Evolutionary conservation across 2,797 vertebrate genomes (phyloP), one percentile per base, ranked within the genome.

Genomic region (Vipera latastei): DNA sequence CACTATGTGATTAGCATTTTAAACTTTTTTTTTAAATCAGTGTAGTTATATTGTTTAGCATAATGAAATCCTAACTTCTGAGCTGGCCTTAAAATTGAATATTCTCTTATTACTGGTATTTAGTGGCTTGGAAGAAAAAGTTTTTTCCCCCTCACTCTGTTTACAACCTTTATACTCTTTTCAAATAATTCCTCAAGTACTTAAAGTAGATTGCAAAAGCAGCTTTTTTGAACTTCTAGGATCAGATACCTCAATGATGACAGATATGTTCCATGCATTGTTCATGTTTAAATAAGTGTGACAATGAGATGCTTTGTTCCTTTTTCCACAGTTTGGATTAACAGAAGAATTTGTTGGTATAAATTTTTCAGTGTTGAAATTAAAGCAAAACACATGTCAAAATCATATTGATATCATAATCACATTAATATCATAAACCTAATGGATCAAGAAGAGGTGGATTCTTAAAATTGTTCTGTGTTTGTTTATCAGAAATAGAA

Each of bases 401-500:
- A 92, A 32, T 91, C 26, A 32, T 38, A 78, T 55, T 55, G 73
- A 69, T 12, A 51, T 20, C 51, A 63, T 48, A 88, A 59, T 88
- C 38, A 32, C 26, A 78, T 56, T 56, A 60, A 69, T 12, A 25
- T 48, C 38, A 85, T 59, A 13, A 51, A 59, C 22, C 55, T 2
- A 91, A 55, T 60, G 32, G 28, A 38, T 14, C 8, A 69, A 88
- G 85, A 69, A 88, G 85, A 69, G 8, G 6, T 73, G 20, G 55
- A n/a, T 88, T 26, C 48, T 63, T 26, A 69, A 91, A 88, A 28
- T 9, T 56, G 9, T 8, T 44, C 6, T 92, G 32, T 88, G 9
- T 38, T 91, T 91, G 48, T 44, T 25, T 91, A 88, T 88, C 53
- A 83, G 65, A 89, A 89, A 92, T 26, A 91, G 56, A 91, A 91